Evolutionary conservation across 2,797 vertebrate genomes (phyloP).

Genomic region (Apogon talboti): DNA sequence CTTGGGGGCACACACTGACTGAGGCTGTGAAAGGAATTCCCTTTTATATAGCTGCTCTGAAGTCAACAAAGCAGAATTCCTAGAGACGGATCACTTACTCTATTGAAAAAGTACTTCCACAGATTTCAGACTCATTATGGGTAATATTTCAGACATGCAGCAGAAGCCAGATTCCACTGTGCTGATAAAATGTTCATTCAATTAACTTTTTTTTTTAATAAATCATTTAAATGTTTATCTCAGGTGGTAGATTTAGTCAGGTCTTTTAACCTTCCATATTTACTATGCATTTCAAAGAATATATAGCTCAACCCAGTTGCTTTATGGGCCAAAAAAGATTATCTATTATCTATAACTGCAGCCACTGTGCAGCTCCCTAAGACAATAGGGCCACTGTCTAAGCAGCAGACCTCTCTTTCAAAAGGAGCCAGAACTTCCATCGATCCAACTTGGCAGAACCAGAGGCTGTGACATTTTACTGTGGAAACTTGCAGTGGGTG

Average conservation of each 20-base stretch:
- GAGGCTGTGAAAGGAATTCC: constrained; percentile 55
- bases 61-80: constrained; percentile 49
- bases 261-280: neutral
- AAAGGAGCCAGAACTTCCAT: constrained; percentile 39
- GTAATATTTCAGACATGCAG: constrained; percentile 27
- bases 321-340: constrained; percentile 36
- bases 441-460: constrained; percentile 65
- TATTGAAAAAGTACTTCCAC: constrained; percentile 39
- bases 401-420: constrained; percentile 23
- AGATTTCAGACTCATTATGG: constrained; percentile 31
- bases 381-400: constrained; percentile 64
- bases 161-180: constrained; percentile 21
- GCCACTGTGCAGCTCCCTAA: neutral
- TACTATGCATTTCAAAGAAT: constrained; percentile 1
- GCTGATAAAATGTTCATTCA: constrained; percentile 29
- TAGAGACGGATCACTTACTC: constrained; percentile 15
- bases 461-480: constrained; percentile 68
- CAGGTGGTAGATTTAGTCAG: constrained; percentile 3
- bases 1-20: constrained; percentile 27
- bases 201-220: constrained; percentile 8
- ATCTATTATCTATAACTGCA: constrained; percentile 22
- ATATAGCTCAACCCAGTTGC: neutral
- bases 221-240: constrained; percentile 3
- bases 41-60: constrained; percentile 42
- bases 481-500: constrained; percentile 80